Evolutionary conservation across 2,797 vertebrate species (phyloP).

Genomic region (Phataginus tricuspis): DNA sequence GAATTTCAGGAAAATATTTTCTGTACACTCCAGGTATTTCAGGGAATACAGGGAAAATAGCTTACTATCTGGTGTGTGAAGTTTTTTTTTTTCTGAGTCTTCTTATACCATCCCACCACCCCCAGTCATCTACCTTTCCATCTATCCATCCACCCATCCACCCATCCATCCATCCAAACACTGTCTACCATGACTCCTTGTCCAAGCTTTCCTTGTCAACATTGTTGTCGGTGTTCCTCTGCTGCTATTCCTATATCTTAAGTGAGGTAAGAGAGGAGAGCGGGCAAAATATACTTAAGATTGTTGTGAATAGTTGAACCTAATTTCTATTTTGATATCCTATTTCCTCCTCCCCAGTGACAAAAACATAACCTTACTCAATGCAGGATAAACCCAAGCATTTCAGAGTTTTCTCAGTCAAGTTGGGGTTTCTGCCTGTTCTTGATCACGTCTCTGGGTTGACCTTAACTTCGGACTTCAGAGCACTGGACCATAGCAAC

Average conservation of each 20-base stretch:
- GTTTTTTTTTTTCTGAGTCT: neutral
- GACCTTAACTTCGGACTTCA: slow-evolving; percentile 3
- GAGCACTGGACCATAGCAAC: neutral
- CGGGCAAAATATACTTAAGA: neutral
- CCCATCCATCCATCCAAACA: neutral
- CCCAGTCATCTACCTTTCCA: neutral
- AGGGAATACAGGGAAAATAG: neutral
- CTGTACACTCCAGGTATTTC: neutral
- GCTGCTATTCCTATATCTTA: neutral
- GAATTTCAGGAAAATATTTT: neutral
- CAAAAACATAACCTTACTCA: neutral
- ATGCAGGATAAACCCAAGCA: neutral
- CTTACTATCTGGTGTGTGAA: neutral
- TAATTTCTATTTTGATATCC: neutral
- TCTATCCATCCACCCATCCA: neutral
- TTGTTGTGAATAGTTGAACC: neutral
- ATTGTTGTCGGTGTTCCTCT: neutral
- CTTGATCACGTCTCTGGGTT: neutral
- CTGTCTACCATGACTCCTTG: neutral
- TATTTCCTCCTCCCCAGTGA: neutral
- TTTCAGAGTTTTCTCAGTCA: neutral
- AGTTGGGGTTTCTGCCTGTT: neutral
- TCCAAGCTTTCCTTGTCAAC: neutral
- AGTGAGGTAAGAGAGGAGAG: neutral
- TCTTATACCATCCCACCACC: no score